Percentiles rank a stretch among this genome's conserved stretches.
Conservation (phyloP, 2,888 invertebrate genomes). For the Busseola fusca region DNA sequence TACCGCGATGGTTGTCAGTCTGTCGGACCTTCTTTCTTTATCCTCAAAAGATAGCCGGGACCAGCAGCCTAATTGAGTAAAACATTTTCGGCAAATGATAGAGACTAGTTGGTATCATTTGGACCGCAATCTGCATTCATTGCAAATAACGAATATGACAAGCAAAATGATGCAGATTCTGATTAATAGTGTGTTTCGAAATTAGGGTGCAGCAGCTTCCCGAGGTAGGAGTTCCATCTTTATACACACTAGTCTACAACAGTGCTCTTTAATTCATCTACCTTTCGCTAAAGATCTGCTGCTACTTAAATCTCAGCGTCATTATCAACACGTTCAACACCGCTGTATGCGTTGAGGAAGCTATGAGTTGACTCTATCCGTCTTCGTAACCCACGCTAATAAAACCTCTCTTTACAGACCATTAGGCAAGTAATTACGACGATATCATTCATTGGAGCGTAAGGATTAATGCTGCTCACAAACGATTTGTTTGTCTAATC, state of each 20-base stretch:
- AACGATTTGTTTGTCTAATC: slow-evolving; percentile 58
- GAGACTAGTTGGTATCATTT: too few relatives aligned
- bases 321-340: not conserved
- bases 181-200: too few relatives aligned
- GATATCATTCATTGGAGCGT: slow-evolving; percentile 46
- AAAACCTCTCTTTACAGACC: slow-evolving; percentile 37
- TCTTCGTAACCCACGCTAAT: slow-evolving; percentile 36
- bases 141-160: too few relatives aligned
- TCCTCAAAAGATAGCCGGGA: too few relatives aligned
- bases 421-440: slow-evolving; percentile 36
- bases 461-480: slow-evolving; percentile 45
- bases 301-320: not conserved
- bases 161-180: too few relatives aligned
- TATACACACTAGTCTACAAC: not conserved
- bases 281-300: not conserved
- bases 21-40: too few relatives aligned
- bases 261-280: not conserved
- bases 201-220: too few relatives aligned
- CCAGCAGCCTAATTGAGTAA: too few relatives aligned
- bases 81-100: too few relatives aligned
- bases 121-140: too few relatives aligned
- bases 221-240: too few relatives aligned
- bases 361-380: not conserved
- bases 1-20: too few relatives aligned
- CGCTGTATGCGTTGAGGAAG: not conserved